Evolutionary conservation across 1,140 invertebrate genomes (phyloP).

Genomic region (Steinernema khuongi): DNA sequence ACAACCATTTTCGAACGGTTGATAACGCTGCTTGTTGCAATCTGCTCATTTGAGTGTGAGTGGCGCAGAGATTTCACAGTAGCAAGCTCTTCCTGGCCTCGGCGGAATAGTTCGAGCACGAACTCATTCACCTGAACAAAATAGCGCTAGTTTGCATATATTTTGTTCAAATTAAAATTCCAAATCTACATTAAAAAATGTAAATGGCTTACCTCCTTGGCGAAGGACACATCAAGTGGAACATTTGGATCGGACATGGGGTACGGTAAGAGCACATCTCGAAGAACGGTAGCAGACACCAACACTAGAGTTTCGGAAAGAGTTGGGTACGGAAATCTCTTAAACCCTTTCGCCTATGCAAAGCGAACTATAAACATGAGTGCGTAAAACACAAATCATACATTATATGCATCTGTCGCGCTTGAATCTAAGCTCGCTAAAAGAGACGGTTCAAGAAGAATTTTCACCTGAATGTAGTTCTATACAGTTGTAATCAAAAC

Average conservation of each 20-base stretch:
- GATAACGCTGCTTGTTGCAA: slow-evolving; percentile 64
- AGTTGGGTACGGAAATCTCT: slow-evolving; percentile 70
- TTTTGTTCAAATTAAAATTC: slow-evolving; percentile 9
- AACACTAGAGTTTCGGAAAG: slow-evolving; percentile 90
- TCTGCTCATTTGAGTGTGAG: slow-evolving; percentile 60
- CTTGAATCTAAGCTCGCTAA: neutral
- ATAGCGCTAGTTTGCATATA: slow-evolving; percentile 25
- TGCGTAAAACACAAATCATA: neutral
- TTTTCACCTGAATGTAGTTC: slow-evolving; percentile 42
- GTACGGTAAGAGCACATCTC: slow-evolving; percentile 75
- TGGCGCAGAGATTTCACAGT: slow-evolving; percentile 12
- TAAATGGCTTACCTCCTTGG: slow-evolving; percentile 68
- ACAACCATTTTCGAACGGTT: slow-evolving; percentile 91
- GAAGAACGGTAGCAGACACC: slow-evolving; percentile 80
- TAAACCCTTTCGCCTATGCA: slow-evolving; percentile 10
- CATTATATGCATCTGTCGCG: slow-evolving; percentile 4
- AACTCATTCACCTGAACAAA: slow-evolving; percentile 71
- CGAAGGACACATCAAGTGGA: slow-evolving; percentile 81
- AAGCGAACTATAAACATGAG: slow-evolving; percentile 10
- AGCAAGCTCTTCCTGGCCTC: slow-evolving; percentile 79
- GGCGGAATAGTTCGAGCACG: slow-evolving; percentile 77
- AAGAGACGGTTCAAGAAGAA: neutral
- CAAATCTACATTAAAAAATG: neutral
- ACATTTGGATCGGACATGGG: slow-evolving; percentile 40
- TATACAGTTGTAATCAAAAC: neutral